Percentiles rank a stretch among this genome's conserved stretches.
Evolutionary conservation across 2,113 vertebrate genomes (phyloP).

Genomic region (Myanophis thanlyinensis): DNA sequence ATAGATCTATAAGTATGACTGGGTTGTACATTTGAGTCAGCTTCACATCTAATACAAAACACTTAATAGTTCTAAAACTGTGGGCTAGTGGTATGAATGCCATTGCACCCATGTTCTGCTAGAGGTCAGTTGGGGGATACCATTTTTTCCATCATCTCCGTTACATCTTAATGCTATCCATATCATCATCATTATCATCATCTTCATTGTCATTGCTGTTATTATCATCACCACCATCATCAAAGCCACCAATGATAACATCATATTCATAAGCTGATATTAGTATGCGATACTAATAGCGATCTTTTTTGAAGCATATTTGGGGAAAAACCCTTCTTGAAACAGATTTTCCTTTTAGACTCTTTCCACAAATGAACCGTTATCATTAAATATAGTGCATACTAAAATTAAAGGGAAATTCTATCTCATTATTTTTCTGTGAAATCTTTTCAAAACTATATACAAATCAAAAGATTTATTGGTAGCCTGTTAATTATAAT

Average conservation of each 20-base stretch:
- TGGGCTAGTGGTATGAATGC: neutral
- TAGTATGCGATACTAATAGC: neutral
- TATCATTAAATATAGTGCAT: neutral
- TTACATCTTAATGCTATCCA: neutral
- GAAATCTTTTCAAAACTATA: neutral
- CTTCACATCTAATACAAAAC: neutral
- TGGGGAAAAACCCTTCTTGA: neutral
- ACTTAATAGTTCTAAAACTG: neutral
- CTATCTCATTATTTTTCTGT: neutral
- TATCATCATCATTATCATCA: neutral
- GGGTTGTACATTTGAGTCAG: neutral
- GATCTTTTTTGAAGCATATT: neutral
- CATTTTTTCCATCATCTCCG: neutral
- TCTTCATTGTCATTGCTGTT: neutral
- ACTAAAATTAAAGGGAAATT: neutral
- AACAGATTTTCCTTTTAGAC: neutral
- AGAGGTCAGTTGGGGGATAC: neutral
- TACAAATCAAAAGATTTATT: neutral
- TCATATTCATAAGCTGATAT: neutral
- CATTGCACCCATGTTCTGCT: neutral
- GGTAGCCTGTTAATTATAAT: neutral
- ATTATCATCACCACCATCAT: neutral
- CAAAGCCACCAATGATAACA: neutral
- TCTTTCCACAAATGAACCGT: neutral
- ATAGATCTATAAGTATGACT: neutral